Conservation (phyloP, 1,140 invertebrate genomes). For the Conus betulinus region DNA sequence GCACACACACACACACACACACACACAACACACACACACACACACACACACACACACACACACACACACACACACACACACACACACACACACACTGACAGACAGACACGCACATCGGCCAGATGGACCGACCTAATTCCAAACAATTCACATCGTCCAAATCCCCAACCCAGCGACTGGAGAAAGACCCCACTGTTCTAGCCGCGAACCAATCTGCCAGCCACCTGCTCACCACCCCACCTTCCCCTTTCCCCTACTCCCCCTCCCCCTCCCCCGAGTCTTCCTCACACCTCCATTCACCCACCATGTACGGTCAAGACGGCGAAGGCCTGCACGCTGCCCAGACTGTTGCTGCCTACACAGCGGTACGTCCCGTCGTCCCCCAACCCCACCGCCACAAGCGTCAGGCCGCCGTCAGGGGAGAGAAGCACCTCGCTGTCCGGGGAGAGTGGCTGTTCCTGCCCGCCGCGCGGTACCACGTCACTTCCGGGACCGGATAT, state of each 20-base stretch:
- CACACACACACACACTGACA: no score
- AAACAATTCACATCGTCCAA: no score
- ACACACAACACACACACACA: no score
- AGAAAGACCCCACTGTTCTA: no score
- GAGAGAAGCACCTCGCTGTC: not conserved
- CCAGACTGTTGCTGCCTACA: not conserved
- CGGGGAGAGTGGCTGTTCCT: not conserved
- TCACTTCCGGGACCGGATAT: conserved; percentile 5
- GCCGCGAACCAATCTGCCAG: no score
- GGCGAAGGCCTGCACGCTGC: not conserved
- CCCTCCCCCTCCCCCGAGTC: not conserved
- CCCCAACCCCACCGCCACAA: not conserved
- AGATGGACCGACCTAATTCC: not conserved
- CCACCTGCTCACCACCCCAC: no score
- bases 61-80: no score
- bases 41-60: no score
- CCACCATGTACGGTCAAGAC: not conserved
- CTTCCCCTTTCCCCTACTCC: not conserved
- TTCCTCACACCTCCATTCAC: not conserved
- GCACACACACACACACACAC: no score
- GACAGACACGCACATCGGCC: not conserved
- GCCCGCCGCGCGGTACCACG: not conserved
- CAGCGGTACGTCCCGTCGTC: not conserved
- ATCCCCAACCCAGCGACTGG: no score
- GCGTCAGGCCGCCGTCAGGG: not conserved